Percentiles rank a stretch among this genome's conserved stretches.
phyloP scores from a whole-genome alignment of 2,113 vertebrate species.

The Zootoca vivipara region DNA sequence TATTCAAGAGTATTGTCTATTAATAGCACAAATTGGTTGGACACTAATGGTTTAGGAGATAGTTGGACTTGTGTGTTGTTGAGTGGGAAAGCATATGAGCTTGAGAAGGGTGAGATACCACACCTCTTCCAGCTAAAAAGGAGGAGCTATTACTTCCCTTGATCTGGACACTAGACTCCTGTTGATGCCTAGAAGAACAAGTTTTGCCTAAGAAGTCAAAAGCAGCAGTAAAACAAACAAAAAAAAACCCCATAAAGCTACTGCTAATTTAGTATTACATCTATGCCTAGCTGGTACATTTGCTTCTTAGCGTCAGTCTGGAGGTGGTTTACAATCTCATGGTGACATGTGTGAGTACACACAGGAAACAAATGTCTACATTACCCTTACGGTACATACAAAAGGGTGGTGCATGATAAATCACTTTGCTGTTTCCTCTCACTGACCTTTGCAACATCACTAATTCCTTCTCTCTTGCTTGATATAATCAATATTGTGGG shows the following conservation, averaged over 20 bases:
- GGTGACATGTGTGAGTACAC: background rate
- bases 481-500: background rate
- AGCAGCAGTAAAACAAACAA: background rate
- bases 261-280: background rate
- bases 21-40: too few relatives aligned
- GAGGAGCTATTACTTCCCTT: too few relatives aligned
- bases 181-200: too few relatives aligned
- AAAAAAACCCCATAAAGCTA: background rate
- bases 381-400: background rate
- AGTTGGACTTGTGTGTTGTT: too few relatives aligned
- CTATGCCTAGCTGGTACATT: background rate
- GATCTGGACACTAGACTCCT: too few relatives aligned
- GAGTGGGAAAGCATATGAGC: too few relatives aligned
- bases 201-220: background rate
- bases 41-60: too few relatives aligned
- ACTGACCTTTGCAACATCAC: background rate
- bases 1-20: background rate
- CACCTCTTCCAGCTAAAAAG: too few relatives aligned
- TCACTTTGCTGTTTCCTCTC: background rate
- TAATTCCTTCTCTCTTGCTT: background rate
- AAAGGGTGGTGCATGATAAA: background rate
- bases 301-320: background rate
- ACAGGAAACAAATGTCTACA: background rate
- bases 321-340: background rate
- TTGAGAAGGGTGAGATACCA: too few relatives aligned